These are phyloP conservation scores for Phenganax subtilis DNA, from an alignment of 92 coral and sea anemone genomes.

Conservation along the genomic window DNA sequence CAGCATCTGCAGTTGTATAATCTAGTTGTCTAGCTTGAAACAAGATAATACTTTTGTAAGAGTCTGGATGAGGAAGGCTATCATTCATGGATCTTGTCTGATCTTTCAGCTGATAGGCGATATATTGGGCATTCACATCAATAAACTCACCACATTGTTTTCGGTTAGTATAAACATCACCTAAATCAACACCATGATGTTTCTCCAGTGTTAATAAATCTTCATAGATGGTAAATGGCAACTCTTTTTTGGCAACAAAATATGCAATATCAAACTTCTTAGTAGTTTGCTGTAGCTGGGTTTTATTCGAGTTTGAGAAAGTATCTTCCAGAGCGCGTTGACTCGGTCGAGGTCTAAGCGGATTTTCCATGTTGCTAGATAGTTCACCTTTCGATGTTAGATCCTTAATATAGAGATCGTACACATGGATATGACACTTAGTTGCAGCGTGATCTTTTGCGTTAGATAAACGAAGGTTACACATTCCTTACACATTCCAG, in stretches of 20 bases:
- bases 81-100: slow-evolving; percentile 21
- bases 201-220: not conserved
- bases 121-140: not conserved
- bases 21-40: not conserved
- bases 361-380: slow-evolving; percentile 2
- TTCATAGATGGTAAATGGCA: slow-evolving; percentile 3
- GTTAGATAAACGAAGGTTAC: slow-evolving; percentile 3
- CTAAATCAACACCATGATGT: slow-evolving; percentile 8
- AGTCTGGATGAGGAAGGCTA: not conserved
- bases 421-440: slow-evolving; percentile 16
- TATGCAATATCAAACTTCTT: not conserved
- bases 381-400: not conserved
- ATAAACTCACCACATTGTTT: slow-evolving; percentile 3
- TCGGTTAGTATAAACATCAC: not conserved
- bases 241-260: not conserved
- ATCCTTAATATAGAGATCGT: slow-evolving; percentile 11
- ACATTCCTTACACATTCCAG: not conserved
- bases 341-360: not conserved
- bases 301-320: slow-evolving; percentile 1
- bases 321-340: slow-evolving; percentile 5
- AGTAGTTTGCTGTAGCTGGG: slow-evolving; percentile 7
- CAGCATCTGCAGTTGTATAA: too few relatives aligned
- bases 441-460: slow-evolving; percentile 28
- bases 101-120: not conserved
- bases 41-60: not conserved